These are phyloP conservation scores for Dexiosoma caninum DNA, from an alignment of 2,888 invertebrate species.

Conservation along the genomic window DNA sequence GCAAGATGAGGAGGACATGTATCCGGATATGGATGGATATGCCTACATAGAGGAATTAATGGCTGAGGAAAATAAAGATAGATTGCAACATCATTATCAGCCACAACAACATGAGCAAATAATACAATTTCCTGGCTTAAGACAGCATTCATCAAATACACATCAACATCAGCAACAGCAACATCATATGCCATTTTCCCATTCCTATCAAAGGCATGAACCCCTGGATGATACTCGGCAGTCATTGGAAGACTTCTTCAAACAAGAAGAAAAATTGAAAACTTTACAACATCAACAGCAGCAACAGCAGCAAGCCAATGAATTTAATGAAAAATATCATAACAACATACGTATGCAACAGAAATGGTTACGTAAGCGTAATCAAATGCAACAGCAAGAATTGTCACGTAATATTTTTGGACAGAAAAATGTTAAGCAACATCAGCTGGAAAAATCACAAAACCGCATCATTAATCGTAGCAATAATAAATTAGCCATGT, in stretches of 20 bases:
- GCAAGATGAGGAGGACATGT: slow-evolving; percentile 69
- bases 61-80: slow-evolving; percentile 63
- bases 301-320: slow-evolving; percentile 58
- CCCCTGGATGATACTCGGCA: slow-evolving; percentile 69
- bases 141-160: not conserved
- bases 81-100: slow-evolving; percentile 66
- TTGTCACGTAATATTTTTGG: slow-evolving; percentile 72
- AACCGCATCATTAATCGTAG: slow-evolving; percentile 69
- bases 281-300: slow-evolving; percentile 25
- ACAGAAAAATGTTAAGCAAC: slow-evolving; percentile 53
- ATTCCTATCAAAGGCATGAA: slow-evolving; percentile 70
- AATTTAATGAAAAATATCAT: slow-evolving; percentile 56
- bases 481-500: slow-evolving; percentile 66
- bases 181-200: slow-evolving; percentile 4
- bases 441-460: slow-evolving; percentile 48
- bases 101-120: slow-evolving; percentile 26
- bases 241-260: slow-evolving; percentile 72
- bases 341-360: slow-evolving; percentile 73
- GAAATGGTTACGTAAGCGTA: slow-evolving; percentile 74
- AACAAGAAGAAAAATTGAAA: slow-evolving; percentile 66
- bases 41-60: slow-evolving; percentile 69
- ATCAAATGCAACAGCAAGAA: slow-evolving; percentile 68
- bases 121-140: slow-evolving; percentile 42
- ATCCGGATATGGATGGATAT: slow-evolving; percentile 72
- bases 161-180: slow-evolving; percentile 6